Base-by-base conservation (phyloP, 1,140 invertebrate genomes). In the Drosophila willistoni region DNA sequence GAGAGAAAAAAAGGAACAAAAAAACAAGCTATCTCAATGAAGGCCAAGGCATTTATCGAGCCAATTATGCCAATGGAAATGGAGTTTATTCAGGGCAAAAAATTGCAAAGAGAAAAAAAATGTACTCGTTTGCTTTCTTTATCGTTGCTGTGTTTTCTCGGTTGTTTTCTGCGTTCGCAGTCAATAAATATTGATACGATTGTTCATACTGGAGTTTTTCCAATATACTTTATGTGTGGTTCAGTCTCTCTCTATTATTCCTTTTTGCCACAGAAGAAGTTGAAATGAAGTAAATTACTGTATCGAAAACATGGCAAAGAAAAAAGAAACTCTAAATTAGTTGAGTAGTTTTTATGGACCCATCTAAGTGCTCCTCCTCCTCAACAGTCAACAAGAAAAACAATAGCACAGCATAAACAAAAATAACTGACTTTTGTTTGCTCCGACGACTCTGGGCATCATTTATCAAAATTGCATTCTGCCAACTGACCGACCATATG, bases 161-260 rank as follows among this genome's bases (percentile, higher is more conserved):
- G 62, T 64, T 68, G 65, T 51, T 79, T 69, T 56, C 67, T 67
- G 19, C 54, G 10, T 64, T 69, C 69, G 69, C 68, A 73, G 75
- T 89, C 81, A 79, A 89, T 89, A 89, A 89, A 89, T 89, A 75
- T 81, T 78, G 73, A 68, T 73, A 75, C 66, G 77, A 73, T 65
- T 74, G 66, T 77, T 71, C 51, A 64, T 54, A 51, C 57, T 39
- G 68, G 69, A 87, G 47, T 68, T 73, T 73, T 42, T 69, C 54
- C 64, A 70, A 63, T 75, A 68, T 71, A 55, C 51, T 69, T 65
- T 69, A 42, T 47, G 47, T 6, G 14, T 12, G 34, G 22, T 25
- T 25, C 22, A n/a, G n/a, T 25, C 10, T 10, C 13, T 68, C 57
- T 60, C 69, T 56, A 56, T 73, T 25, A 4, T 25, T 25, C 29